phyloP scores from a whole-genome alignment of 2,113 vertebrate genomes.

The Phoenicopterus ruber region DNA sequence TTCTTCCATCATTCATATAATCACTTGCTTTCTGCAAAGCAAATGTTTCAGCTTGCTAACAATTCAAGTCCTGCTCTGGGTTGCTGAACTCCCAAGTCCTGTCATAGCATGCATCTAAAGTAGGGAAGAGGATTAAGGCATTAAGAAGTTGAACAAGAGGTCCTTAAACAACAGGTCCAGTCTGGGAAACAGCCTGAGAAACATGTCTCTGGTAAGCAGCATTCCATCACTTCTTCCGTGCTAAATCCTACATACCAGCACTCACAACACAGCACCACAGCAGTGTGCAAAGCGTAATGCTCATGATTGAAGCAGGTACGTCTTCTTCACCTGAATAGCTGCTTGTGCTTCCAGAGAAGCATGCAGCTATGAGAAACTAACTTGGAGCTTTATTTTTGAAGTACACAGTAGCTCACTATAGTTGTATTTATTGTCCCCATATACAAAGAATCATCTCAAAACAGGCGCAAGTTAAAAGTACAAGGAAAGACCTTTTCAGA shows the following conservation, averaged over 20 bases:
- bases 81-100: neutral
- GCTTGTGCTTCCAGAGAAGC: neutral
- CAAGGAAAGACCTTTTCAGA: neutral
- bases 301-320: fast-evolving
- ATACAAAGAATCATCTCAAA: neutral
- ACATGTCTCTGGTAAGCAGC: neutral
- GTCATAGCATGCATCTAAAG: neutral
- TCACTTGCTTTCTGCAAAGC: neutral
- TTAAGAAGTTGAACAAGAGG: slow-evolving; percentile 49
- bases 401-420: neutral
- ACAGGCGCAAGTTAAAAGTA: neutral
- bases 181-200: slow-evolving; percentile 23
- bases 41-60: neutral
- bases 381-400: neutral
- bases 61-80: neutral
- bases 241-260: neutral
- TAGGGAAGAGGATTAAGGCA: slow-evolving; percentile 48
- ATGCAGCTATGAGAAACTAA: neutral
- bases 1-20: neutral
- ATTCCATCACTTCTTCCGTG: neutral
- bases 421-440: neutral
- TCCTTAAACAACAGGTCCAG: slow-evolving; percentile 37
- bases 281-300: fast-evolving
- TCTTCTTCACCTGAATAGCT: neutral
- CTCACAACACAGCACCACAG: neutral